Evolutionary conservation across 2,113 vertebrate species (phyloP).

Genomic region (Sebastes fasciatus): DNA sequence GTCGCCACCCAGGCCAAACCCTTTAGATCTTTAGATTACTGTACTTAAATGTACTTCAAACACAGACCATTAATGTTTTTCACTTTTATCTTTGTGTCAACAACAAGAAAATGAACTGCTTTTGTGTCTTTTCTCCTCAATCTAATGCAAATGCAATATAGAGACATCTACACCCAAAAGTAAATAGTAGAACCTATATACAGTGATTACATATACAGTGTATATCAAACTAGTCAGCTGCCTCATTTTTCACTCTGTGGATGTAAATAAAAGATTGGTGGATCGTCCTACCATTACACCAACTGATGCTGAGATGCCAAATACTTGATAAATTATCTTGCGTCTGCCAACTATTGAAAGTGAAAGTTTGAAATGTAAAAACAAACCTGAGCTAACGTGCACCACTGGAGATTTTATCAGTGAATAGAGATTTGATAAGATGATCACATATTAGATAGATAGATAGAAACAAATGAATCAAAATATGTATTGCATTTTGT

Average conservation of each 20-base stretch:
- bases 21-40: neutral
- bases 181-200: neutral
- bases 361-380: conserved; percentile 2
- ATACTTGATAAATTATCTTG: neutral
- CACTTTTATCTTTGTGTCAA: neutral
- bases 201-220: neutral
- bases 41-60: conserved; percentile 19
- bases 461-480: neutral
- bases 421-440: neutral
- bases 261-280: neutral
- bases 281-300: neutral
- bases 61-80: neutral
- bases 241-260: neutral
- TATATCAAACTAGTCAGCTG: neutral
- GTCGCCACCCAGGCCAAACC: neutral
- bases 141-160: neutral
- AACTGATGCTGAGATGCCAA: neutral
- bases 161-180: neutral
- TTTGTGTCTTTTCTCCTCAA: neutral
- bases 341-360: neutral
- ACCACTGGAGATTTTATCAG: neutral
- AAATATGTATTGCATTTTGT: neutral
- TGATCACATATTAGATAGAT: too few relatives aligned
- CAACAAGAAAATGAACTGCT: neutral
- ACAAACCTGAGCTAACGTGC: neutral